Percentiles rank a stretch among this genome's conserved stretches.
These are phyloP conservation scores for Lysiphlebus fabarum DNA, from an alignment of 1,140 invertebrate species.

Conservation along the genomic window DNA sequence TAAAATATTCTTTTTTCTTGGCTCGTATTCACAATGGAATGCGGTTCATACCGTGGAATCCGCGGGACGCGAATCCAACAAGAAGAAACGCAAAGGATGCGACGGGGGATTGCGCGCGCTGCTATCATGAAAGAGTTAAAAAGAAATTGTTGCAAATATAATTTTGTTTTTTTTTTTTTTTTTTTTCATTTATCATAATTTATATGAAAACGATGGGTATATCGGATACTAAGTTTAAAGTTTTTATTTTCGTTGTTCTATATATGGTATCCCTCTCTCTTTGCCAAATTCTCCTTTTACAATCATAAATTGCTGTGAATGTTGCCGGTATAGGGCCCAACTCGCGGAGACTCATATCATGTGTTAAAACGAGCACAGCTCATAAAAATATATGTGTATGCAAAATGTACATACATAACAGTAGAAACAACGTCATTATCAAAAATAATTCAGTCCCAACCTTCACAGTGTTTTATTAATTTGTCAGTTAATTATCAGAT, in stretches of 20 bases:
- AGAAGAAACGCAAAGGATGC: constrained; percentile 1
- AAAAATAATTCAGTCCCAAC: constrained; percentile 40
- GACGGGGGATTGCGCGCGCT: constrained; percentile 1
- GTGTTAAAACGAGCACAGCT: neutral
- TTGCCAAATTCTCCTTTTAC: no score
- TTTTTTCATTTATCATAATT: no score
- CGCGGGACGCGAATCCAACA: constrained; percentile 14
- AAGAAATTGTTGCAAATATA: neutral
- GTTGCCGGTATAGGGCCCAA: constrained; percentile 23
- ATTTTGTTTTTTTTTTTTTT: neutral
- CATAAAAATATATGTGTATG: neutral
- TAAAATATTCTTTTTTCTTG: constrained; percentile 6
- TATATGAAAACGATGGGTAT: no score
- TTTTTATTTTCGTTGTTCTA: no score
- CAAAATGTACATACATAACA: constrained; percentile 16
- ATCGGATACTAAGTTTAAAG: no score
- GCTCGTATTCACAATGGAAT: constrained; percentile 24
- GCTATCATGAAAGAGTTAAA: constrained; percentile 17
- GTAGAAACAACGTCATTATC: constrained; percentile 38
- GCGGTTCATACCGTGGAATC: constrained; percentile 24
- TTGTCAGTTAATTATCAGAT: no score
- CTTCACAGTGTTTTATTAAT: neutral
- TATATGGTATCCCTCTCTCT: no score
- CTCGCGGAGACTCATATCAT: constrained; percentile 21
- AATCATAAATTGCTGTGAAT: neutral